These are phyloP conservation scores for Larimichthys polyactis DNA, from an alignment of 2,113 vertebrate species.

Conservation along the genomic window DNA sequence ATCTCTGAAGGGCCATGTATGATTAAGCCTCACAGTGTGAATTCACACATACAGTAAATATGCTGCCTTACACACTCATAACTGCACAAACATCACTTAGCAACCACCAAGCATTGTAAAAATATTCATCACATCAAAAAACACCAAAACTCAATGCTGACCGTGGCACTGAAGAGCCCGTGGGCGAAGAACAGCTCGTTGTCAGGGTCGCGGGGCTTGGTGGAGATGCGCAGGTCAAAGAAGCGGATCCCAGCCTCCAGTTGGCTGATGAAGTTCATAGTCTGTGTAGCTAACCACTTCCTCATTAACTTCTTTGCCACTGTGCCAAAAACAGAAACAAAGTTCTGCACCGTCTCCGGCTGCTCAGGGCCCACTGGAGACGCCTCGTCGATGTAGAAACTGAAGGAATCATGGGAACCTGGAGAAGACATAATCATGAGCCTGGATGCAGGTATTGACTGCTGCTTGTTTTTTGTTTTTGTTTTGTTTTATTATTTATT, in stretches of 20 bases:
- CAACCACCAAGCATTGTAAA: constrained; percentile 40
- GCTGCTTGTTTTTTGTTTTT: neutral
- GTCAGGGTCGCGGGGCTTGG: constrained; percentile 96
- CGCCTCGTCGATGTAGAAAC: constrained; percentile 98
- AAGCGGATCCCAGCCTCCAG: constrained; percentile 94
- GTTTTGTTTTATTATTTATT: neutral
- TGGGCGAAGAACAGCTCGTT: constrained; percentile 98
- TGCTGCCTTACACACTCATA: neutral
- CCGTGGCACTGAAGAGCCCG: constrained; percentile 98
- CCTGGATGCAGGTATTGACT: constrained; percentile 20
- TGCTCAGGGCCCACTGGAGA: constrained; percentile 97
- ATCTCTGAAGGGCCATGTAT: constrained; percentile 20
- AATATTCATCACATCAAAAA: constrained; percentile 54
- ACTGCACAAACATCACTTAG: constrained; percentile 38
- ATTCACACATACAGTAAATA: constrained; percentile 21
- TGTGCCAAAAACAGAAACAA: constrained; percentile 97
- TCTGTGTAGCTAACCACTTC: constrained; percentile 98
- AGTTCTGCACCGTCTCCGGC: constrained; percentile 97
- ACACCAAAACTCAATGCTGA: constrained; percentile 38
- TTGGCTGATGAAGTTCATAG: constrained; percentile 96
- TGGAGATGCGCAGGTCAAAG: constrained; percentile 98
- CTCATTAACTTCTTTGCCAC: constrained; percentile 99
- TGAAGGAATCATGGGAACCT: constrained; percentile 99
- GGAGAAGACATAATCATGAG: constrained; percentile 59
- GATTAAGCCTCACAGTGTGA: constrained; percentile 38